Conservation (phyloP, 2,113 vertebrate species). For the Scytalopus superciliaris region DNA sequence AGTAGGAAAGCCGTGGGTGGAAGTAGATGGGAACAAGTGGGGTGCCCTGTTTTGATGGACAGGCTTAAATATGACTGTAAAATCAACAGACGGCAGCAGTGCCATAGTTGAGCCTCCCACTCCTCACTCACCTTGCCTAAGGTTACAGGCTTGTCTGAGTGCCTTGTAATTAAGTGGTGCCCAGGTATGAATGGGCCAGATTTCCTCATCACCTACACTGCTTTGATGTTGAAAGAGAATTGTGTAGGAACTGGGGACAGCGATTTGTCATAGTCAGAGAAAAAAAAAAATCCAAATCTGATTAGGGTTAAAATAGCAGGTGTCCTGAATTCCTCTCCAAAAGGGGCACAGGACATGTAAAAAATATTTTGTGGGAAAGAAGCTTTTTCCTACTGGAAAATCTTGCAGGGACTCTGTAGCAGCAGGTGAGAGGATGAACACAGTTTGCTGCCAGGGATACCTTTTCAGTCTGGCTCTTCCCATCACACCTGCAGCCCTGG, state of each 20-base stretch:
- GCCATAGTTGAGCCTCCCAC: not conserved
- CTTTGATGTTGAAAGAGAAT: not conserved
- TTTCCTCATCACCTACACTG: not conserved
- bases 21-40: not conserved
- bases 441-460: not conserved
- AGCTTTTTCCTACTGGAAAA: not conserved
- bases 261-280: not conserved
- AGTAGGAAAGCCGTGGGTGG: not conserved
- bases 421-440: not conserved
- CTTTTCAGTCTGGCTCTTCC: not conserved
- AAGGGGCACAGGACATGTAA: not conserved
- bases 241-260: not conserved
- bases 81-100: not conserved
- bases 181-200: not conserved
- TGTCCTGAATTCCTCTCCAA: not conserved
- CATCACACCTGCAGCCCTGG: rapidly evolving
- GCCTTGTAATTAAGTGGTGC: not conserved
- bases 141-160: not conserved
- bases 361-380: not conserved
- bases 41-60: not conserved
- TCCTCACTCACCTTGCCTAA: not conserved
- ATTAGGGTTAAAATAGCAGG: not conserved
- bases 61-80: not conserved
- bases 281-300: not conserved
- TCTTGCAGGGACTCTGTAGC: not conserved